Percentiles rank a stretch among this genome's conserved stretches.
phyloP scores from a whole-genome alignment of 2,797 vertebrate genomes.

The Muraenolepis orangiensis region DNA sequence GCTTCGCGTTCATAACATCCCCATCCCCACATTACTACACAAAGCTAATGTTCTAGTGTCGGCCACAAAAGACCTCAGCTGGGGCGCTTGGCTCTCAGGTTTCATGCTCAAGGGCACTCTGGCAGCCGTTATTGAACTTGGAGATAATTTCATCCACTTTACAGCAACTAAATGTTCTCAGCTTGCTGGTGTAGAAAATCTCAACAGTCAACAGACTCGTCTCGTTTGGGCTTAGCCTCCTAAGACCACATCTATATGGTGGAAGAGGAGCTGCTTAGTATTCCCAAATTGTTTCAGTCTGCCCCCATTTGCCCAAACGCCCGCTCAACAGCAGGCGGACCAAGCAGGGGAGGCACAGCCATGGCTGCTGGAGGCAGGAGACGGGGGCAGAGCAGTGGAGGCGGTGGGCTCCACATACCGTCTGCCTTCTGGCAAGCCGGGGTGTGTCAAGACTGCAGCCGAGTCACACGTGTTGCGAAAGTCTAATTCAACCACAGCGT shows the following conservation, averaged over 20 bases:
- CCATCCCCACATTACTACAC: neutral
- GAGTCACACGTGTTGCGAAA: constrained; percentile 69
- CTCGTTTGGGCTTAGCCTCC: neutral
- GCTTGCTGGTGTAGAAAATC: neutral
- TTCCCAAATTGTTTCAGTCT: constrained; percentile 44
- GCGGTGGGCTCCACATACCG: constrained; percentile 48
- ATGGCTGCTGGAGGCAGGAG: constrained; percentile 26
- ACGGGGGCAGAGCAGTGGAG: constrained; percentile 43
- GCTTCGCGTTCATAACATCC: neutral
- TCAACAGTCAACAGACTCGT: neutral
- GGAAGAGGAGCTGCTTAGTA: constrained; percentile 37
- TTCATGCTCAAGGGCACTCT: constrained; percentile 3
- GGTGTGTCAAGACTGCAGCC: constrained; percentile 67
- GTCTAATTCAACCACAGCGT: constrained; percentile 58
- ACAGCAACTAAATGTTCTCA: constrained; percentile 12
- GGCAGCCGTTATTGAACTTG: neutral
- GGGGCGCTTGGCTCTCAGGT: neutral
- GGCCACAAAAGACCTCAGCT: neutral
- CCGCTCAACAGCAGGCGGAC: constrained; percentile 55
- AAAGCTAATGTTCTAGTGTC: neutral
- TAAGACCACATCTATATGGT: constrained; percentile 17
- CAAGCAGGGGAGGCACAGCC: constrained; percentile 32
- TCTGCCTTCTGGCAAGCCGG: constrained; percentile 70
- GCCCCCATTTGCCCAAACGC: constrained; percentile 52
- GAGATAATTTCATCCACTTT: constrained; percentile 10